Evolutionary conservation across 2,797 vertebrate genomes (phyloP).

Genomic region (Enteromius fasciolatus): DNA sequence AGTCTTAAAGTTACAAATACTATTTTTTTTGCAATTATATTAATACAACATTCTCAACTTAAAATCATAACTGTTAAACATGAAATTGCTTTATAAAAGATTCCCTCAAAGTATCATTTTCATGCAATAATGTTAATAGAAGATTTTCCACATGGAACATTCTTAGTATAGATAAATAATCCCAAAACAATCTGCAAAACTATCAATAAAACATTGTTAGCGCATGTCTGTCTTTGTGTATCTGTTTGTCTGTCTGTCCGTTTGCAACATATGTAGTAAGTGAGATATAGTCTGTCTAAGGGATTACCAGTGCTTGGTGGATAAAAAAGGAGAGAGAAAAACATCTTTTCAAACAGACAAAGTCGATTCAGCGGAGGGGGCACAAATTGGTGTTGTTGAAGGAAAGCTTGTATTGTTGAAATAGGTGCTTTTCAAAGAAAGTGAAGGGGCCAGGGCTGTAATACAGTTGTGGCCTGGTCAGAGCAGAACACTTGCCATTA

Average conservation of each 20-base stretch:
- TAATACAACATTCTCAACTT: not conserved
- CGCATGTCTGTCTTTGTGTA: too few species aligned
- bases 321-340: not conserved
- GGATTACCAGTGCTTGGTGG: not conserved
- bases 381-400: slow-evolving; percentile 38
- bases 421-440: slow-evolving; percentile 27
- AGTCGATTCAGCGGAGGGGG: not conserved
- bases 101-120: not conserved
- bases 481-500: slow-evolving; percentile 31
- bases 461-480: slow-evolving; percentile 14
- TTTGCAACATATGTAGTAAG: not conserved
- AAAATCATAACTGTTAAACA: not conserved
- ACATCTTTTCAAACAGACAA: slow-evolving; percentile 27
- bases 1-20: too few species aligned
- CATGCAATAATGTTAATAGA: not conserved
- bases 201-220: not conserved
- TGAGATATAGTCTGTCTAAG: not conserved
- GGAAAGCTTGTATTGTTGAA: slow-evolving; percentile 24
- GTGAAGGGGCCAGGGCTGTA: not conserved
- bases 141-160: not conserved
- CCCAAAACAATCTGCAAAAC: not conserved
- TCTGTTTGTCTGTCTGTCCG: not conserved
- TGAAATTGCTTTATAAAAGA: not conserved
- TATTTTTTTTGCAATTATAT: not conserved
- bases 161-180: not conserved